Percentiles rank a stretch among this genome's conserved stretches.
Evolutionary conservation across 2,888 invertebrate species (phyloP).

Genomic region (Ectemnius continuus): DNA sequence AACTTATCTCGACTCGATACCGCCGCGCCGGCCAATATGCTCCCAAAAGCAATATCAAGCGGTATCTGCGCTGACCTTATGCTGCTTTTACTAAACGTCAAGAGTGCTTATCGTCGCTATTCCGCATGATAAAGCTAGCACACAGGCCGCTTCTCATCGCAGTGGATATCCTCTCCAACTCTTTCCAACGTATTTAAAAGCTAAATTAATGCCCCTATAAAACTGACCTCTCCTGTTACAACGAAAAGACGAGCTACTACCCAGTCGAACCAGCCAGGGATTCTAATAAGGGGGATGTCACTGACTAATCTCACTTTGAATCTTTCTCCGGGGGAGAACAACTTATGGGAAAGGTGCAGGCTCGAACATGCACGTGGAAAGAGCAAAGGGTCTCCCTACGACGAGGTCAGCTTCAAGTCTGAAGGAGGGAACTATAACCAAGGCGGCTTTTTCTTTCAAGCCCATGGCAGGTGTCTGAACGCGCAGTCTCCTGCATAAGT

Average conservation of each 20-base stretch:
- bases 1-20: conserved; percentile 31
- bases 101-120: conserved; percentile 9
- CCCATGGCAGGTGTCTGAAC: conserved; percentile 56
- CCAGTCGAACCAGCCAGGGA: not conserved
- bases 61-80: conserved; percentile 55
- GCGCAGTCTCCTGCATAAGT: conserved; percentile 56
- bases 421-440: conserved; percentile 41
- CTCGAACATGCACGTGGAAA: not conserved
- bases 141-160: conserved; percentile 1
- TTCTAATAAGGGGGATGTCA: not conserved
- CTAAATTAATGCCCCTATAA: not conserved
- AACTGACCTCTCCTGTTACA: not conserved
- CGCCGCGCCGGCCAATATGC: conserved; percentile 50
- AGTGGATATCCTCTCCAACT: not conserved
- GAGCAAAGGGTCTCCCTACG: conserved; percentile 17
- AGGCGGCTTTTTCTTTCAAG: conserved; percentile 41
- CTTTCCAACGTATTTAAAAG: not conserved
- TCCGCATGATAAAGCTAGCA: conserved; percentile 7
- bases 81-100: conserved; percentile 44
- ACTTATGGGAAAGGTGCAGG: not conserved
- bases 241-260: not conserved
- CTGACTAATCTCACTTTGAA: not conserved
- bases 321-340: not conserved
- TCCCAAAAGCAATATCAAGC: conserved; percentile 41
- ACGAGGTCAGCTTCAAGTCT: conserved; percentile 32